Evolutionary conservation across 2,797 vertebrate genomes (phyloP), one percentile per base, ranked within the genome.

Genomic region (Philypnodon macrostomus): DNA sequence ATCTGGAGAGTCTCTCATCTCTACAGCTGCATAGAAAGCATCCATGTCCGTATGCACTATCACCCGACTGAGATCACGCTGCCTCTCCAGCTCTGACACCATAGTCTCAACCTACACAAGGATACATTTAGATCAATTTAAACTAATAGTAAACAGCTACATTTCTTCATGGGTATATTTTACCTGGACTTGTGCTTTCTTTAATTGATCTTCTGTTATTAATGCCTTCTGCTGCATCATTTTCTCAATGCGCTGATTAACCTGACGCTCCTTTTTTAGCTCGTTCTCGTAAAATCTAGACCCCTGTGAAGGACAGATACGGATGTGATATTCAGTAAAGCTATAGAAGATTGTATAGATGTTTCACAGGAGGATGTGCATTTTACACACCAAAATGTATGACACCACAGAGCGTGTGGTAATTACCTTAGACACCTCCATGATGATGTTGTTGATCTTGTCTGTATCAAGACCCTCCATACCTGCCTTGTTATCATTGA

Each of bases 1-100:
- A 53, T 96, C 94, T 21, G 95, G 95, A 56, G 88, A 90, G 77
- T 98, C 95, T 69, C 92, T 92, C 90, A 93, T 97, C 86, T 98
- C 97, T 58, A 98, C 97, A 30, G 97, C 95, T 58, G 97, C 97
- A 9, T 98, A 98, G 82, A 98, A 99, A 33, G 96, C 95, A 56
- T 99, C 97, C 97, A 99, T 98, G 73, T 99, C 96, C 60, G 98
- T 90, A 36, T 99, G 96, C 4, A 98, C 93, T 44, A 98, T 96
- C 10, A 91, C 87, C 30, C 73, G 90, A 36, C 63, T 91, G 12
- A 99, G 86, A 64, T 96, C 86, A 40, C 95, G 92, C 4, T 65
- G 89, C 32, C 64, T 83, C 50, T 98, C 95, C 70, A 98, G 61
- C 4, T 87, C 88, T 15, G 73, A 16, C 9, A 75, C 82, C 75